phyloP scores from a whole-genome alignment of 2,113 vertebrate genomes.

The Sylvia atricapilla region DNA sequence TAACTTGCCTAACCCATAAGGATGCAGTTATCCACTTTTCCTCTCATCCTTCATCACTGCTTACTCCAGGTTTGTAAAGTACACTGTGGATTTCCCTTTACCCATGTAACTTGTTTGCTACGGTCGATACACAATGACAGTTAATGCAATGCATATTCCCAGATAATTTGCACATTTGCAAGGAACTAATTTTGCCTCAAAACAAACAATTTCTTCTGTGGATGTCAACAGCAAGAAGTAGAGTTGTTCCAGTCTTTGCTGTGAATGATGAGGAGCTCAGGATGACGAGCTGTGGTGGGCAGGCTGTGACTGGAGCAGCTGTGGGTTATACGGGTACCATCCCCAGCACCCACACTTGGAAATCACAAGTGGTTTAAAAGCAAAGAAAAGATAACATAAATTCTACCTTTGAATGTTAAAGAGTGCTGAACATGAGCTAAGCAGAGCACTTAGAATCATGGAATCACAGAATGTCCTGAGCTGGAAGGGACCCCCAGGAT shows the following conservation, averaged over 20 bases:
- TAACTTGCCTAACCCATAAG: background rate
- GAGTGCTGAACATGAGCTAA: background rate
- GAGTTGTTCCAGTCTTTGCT: background rate
- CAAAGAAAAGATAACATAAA: background rate
- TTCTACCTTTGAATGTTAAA: background rate
- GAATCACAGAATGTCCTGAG: fast-evolving
- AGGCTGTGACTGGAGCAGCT: background rate
- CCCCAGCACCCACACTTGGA: background rate
- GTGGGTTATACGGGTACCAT: background rate
- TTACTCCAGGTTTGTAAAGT: background rate
- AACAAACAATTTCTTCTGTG: background rate
- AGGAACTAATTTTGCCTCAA: background rate
- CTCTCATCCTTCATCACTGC: background rate
- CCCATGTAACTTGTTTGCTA: fast-evolving
- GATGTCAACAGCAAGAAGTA: background rate
- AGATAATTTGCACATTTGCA: background rate
- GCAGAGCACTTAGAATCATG: background rate
- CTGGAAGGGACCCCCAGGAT: background rate
- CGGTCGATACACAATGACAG: fast-evolving
- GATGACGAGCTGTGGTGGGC: background rate
- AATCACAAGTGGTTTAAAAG: background rate
- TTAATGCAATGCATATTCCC: background rate
- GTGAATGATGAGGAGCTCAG: background rate
- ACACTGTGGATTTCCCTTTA: background rate
- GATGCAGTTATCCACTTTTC: background rate